A percentile compares a stretch with the other conserved stretches of the same genome.
Conservation (phyloP, 1,140 invertebrate species). For the Pissodes strobi region DNA sequence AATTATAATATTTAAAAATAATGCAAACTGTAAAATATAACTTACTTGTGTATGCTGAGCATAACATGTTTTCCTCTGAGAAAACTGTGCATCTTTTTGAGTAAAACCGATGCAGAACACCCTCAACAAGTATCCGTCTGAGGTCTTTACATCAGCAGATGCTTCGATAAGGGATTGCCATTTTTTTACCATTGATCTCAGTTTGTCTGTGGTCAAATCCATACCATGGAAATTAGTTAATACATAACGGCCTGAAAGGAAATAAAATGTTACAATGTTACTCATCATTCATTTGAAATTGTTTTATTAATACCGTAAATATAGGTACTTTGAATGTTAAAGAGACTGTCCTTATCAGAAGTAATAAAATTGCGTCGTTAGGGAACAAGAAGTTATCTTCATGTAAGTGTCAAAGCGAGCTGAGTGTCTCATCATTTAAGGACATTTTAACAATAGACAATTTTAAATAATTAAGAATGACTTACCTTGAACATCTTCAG, state of each 20-base stretch:
- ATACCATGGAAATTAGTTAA: conserved; percentile 99
- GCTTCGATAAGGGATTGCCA: conserved; percentile 98
- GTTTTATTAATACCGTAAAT: no score
- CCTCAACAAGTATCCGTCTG: conserved; percentile 94
- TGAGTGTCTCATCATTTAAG: conserved; percentile 53
- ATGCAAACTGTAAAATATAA: no score
- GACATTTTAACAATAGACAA: background rate
- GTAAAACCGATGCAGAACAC: conserved; percentile 99
- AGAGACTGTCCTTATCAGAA: no score
- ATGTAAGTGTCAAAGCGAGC: conserved; percentile 56
- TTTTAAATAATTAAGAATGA: background rate
- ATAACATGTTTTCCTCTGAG: conserved; percentile 96
- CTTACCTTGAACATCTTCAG: conserved; percentile 87
- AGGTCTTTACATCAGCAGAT: conserved; percentile 96
- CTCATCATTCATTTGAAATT: no score
- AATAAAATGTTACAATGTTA: no score
- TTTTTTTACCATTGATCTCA: conserved; percentile 98
- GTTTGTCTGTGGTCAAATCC: conserved; percentile 98
- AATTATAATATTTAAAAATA: no score
- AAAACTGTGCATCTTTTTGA: conserved; percentile 84
- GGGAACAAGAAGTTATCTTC: conserved; percentile 62
- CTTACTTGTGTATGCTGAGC: conserved; percentile 94
- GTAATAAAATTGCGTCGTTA: conserved; percentile 39
- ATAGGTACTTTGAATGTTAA: no score
- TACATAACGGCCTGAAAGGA: conserved; percentile 75